Evolutionary conservation across 1,140 invertebrate genomes (phyloP).

Genomic region (Chironomus striatipennis): DNA sequence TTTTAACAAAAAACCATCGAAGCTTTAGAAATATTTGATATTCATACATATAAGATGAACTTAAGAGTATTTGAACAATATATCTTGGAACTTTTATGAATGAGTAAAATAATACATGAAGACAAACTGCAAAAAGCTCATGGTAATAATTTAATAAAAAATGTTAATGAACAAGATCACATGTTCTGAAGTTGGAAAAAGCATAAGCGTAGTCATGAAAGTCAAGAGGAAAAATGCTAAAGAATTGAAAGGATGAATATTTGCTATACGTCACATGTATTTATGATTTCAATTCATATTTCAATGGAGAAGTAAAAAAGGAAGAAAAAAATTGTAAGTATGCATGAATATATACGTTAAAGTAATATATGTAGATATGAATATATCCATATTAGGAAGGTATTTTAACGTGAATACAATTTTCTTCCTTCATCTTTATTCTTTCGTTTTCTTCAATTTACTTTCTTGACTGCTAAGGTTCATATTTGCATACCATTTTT

Average conservation of each 20-base stretch:
- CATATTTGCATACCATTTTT: conserved; percentile 19
- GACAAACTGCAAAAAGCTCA: no score
- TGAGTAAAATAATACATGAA: no score
- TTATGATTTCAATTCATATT: conserved; percentile 23
- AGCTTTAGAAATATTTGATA: no score
- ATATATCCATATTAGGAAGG: neutral
- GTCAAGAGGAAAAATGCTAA: neutral
- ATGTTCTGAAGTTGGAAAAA: no score
- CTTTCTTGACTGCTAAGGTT: neutral
- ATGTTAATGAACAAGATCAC: no score
- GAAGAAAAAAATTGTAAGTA: neutral
- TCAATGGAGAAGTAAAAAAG: neutral
- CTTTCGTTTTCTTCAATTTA: neutral
- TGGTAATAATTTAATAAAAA: no score
- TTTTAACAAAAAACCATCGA: no score
- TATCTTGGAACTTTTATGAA: no score
- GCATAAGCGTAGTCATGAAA: neutral
- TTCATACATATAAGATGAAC: no score
- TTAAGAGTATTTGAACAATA: no score
- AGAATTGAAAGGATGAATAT: neutral
- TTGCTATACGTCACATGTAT: conserved; percentile 11
- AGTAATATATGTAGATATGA: neutral
- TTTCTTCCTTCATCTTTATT: neutral
- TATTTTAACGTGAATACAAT: neutral
- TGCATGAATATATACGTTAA: neutral